Evolutionary conservation across 2,888 invertebrate species (phyloP).

Genomic region (Brachycybe producta): DNA sequence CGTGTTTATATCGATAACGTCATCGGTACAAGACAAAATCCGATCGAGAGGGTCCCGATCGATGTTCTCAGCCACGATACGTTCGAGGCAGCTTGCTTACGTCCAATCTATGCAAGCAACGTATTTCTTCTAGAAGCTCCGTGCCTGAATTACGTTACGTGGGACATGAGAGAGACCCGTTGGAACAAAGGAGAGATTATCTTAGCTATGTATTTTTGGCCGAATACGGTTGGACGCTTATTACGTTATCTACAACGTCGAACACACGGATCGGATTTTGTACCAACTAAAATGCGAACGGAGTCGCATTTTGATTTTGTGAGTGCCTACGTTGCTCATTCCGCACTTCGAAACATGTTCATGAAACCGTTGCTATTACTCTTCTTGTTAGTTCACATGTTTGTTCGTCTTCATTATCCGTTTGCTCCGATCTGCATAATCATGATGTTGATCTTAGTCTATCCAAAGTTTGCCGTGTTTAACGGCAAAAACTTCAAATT

Average conservation of each 20-base stretch:
- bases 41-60: slow-evolving; percentile 18
- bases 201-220: slow-evolving; percentile 21
- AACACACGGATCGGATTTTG: slow-evolving; percentile 14
- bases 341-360: slow-evolving; percentile 20
- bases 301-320: slow-evolving; percentile 20
- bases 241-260: slow-evolving; percentile 17
- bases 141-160: slow-evolving; percentile 21
- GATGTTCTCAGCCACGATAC: slow-evolving; percentile 21
- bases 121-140: slow-evolving; percentile 19
- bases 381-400: slow-evolving; percentile 19
- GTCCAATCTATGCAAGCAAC: slow-evolving; percentile 19
- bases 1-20: slow-evolving; percentile 20
- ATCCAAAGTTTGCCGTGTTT: slow-evolving; percentile 20
- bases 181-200: slow-evolving; percentile 21
- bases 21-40: slow-evolving; percentile 16
- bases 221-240: slow-evolving; percentile 15
- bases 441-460: slow-evolving; percentile 19
- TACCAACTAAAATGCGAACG: slow-evolving; percentile 14
- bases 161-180: slow-evolving; percentile 21
- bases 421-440: slow-evolving; percentile 17
- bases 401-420: slow-evolving; percentile 18
- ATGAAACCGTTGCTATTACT: slow-evolving; percentile 19
- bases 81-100: slow-evolving; percentile 20
- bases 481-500: slow-evolving; percentile 19
- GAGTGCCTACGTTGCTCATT: slow-evolving; percentile 20